Base-by-base conservation (phyloP, 1,140 invertebrate genomes). In the Magallana angulata region DNA sequence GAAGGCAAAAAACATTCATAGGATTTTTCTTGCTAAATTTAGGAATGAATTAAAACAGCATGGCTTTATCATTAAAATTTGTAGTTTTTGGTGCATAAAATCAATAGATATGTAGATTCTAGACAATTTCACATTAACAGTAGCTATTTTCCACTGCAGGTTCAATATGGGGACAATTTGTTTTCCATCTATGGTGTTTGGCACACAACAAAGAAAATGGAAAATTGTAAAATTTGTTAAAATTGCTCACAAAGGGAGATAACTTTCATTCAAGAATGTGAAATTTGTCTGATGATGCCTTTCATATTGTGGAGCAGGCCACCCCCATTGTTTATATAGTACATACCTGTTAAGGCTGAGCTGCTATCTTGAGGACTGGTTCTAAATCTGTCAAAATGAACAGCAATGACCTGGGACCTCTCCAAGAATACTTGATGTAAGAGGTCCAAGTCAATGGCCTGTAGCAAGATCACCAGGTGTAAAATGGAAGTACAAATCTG, bases 401-500 rank as follows among this genome's bases (percentile, higher is more conserved):
- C 68, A 9, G 84, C 14, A 8, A 92, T 85, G n/a, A 84, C 36
- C 68, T 89, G 84, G 7, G 89, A 88, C 64, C 90, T 86, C 8
- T 58, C 64, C 3, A 86, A 60, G 30, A 93, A 71, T 59, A 86
- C 48, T 18, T 87, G 85, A 14, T 80, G 59, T 11, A 93, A 85
- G 8, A 68, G 11, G 7, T 57, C 84, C n/a, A 91, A 62, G 84
- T 93, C 92, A 24, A 87, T 82, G 7, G 59, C 36, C 7, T 80
- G 82, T 48, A 91, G 48, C 58, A 92, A 5, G 11, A 84, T 71
- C 11, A 91, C 82, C 76, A 93, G 71, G 48, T 91, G 91, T 18
- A 93, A 71, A 18, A 90, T 81, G n/a, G 91, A 88, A 7, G 82
- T 80, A 89, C 91, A 92, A 7, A 93, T 88, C 92, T 92, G 64